Percentiles rank a stretch among this genome's conserved stretches.
Conservation (phyloP, 2,113 vertebrate genomes). For the Daboia siamensis region DNA sequence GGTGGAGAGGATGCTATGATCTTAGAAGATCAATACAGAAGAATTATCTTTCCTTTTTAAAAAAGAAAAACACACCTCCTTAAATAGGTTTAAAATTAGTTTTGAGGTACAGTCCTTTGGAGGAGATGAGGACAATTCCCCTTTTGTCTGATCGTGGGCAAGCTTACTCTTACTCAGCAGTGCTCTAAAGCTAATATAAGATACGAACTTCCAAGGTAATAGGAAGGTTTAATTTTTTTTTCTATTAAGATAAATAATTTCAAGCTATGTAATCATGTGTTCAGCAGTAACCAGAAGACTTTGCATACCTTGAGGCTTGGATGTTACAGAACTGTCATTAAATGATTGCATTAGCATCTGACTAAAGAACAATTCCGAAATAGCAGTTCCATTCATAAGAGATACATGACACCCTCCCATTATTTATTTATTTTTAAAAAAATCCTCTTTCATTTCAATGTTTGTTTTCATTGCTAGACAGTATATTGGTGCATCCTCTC, state of each 20-base stretch:
- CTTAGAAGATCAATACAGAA: background rate
- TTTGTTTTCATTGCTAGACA: background rate
- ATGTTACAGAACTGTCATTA: background rate
- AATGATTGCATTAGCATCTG: background rate
- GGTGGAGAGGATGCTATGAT: background rate
- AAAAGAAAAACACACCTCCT: background rate
- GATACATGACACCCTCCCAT: background rate
- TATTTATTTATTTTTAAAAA: background rate
- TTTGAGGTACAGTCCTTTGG: background rate
- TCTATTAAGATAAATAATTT: background rate
- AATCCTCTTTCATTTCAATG: background rate
- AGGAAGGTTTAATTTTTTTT: background rate
- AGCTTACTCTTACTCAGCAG: background rate
- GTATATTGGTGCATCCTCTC: background rate
- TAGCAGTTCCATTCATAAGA: rapidly evolving
- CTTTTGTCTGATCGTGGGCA: background rate
- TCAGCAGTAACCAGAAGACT: background rate
- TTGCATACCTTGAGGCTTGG: background rate
- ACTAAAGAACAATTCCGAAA: background rate
- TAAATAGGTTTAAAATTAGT: background rate
- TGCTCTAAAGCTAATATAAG: background rate
- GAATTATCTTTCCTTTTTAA: background rate
- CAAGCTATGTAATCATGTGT: background rate
- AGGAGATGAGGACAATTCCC: background rate
- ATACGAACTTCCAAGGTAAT: background rate